A percentile compares a stretch with the other conserved stretches of the same genome.
Conservation (phyloP, 2,797 vertebrate genomes). For the Gymnothorax reevesii region DNA sequence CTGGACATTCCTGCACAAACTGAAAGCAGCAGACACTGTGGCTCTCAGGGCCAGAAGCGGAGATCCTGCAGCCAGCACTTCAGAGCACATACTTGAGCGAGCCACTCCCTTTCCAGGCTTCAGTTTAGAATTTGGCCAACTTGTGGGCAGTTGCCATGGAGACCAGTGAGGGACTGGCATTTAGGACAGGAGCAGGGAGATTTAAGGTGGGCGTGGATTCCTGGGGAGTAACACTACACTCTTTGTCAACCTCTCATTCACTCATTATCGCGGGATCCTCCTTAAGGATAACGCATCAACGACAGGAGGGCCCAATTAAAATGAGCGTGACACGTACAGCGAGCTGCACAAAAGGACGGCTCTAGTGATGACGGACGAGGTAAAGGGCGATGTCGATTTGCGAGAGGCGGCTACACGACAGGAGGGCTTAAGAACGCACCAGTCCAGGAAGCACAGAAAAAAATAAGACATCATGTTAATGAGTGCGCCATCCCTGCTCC, state of each 20-base stretch:
- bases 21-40: background rate
- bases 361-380: background rate
- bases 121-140: background rate
- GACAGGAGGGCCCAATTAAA: background rate
- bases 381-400: background rate
- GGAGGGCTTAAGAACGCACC: background rate
- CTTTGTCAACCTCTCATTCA: background rate
- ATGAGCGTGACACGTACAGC: background rate
- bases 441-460: background rate
- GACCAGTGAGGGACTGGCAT: background rate
- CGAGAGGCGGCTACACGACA: background rate
- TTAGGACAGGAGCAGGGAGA: background rate
- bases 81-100: background rate
- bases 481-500: background rate
- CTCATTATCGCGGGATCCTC: background rate
- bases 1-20: background rate
- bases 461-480: background rate
- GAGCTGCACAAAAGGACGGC: background rate
- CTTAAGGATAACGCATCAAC: background rate
- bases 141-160: background rate
- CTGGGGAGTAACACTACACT: background rate
- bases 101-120: background rate
- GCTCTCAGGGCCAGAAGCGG: no score
- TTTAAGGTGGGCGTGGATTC: background rate
- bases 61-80: no score